These are phyloP conservation scores for Oncorhynchus kisutch DNA, from an alignment of 2,113 vertebrate genomes.

Conservation along the genomic window DNA sequence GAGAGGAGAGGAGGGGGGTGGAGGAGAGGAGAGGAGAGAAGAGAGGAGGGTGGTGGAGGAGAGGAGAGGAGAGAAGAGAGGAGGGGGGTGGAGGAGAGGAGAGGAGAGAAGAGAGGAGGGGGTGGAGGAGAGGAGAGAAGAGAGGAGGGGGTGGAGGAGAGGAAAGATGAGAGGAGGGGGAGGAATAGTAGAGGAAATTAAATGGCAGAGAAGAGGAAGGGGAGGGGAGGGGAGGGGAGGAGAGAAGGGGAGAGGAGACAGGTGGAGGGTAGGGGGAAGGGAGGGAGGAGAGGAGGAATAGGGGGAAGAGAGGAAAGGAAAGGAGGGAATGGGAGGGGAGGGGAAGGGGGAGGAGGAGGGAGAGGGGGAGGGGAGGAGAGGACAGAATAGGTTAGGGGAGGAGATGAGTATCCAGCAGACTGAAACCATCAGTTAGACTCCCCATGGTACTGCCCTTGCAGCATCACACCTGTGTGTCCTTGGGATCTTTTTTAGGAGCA, in stretches of 20 bases:
- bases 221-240: neutral
- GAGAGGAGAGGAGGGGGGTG: too few species aligned
- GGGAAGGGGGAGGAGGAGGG: neutral
- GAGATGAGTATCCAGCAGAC: conserved; percentile 26
- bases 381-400: neutral
- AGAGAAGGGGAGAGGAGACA: conserved; percentile 10
- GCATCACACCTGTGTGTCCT: neutral
- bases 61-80: too few species aligned
- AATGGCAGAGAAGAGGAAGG: too few species aligned
- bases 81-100: conserved; percentile 53
- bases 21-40: too few species aligned
- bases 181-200: too few species aligned
- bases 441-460: neutral
- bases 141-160: too few species aligned
- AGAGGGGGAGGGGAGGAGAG: conserved; percentile 25
- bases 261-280: too few species aligned
- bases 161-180: too few species aligned
- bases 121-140: too few species aligned
- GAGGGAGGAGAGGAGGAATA: neutral
- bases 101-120: neutral
- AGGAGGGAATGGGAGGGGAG: neutral
- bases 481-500: neutral
- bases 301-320: conserved; percentile 21
- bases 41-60: too few species aligned
- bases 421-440: neutral